Percentiles rank a stretch among this genome's conserved stretches.
Conservation (phyloP, 2,113 vertebrate species). For the Chelonoidis abingdonii region DNA sequence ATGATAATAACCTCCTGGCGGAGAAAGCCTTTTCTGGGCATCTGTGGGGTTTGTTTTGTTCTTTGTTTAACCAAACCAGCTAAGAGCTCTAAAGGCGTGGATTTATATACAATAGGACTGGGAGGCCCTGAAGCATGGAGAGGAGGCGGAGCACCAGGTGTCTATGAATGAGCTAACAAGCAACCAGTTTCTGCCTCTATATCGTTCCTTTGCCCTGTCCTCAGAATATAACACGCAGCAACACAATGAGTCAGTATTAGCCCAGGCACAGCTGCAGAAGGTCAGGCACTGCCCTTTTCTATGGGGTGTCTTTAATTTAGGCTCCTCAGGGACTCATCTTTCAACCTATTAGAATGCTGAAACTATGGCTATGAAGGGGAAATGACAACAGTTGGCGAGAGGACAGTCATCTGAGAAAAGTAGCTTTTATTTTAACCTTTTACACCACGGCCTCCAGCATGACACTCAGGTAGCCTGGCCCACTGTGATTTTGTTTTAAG, state of each 20-base stretch:
- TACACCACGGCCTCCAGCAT: not conserved
- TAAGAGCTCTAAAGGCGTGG: slow-evolving; percentile 14
- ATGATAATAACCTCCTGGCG: not conserved
- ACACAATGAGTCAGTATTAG: slow-evolving; percentile 33
- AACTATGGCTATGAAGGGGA: not conserved
- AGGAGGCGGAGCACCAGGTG: slow-evolving; percentile 53
- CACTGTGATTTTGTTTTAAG: not conserved
- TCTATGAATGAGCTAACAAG: slow-evolving; percentile 54
- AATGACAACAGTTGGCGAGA: not conserved
- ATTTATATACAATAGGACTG: slow-evolving; percentile 1
- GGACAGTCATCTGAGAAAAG: not conserved
- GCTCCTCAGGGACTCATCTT: slow-evolving; percentile 29
- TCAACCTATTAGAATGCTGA: not conserved
- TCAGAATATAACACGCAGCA: not conserved
- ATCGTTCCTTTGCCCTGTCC: not conserved
- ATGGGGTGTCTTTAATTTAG: slow-evolving; percentile 31
- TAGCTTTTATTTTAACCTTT: slow-evolving; percentile 5
- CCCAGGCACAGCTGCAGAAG: slow-evolving; percentile 13
- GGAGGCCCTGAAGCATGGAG: slow-evolving; percentile 28
- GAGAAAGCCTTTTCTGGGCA: slow-evolving; percentile 39
- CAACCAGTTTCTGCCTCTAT: not conserved
- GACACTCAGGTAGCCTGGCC: not conserved
- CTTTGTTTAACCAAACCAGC: slow-evolving; percentile 46
- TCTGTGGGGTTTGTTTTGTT: slow-evolving; percentile 26
- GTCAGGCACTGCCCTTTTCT: slow-evolving; percentile 30